Base-by-base conservation (phyloP, 2,888 invertebrate genomes). In the Sepioteuthis lessoniana region DNA sequence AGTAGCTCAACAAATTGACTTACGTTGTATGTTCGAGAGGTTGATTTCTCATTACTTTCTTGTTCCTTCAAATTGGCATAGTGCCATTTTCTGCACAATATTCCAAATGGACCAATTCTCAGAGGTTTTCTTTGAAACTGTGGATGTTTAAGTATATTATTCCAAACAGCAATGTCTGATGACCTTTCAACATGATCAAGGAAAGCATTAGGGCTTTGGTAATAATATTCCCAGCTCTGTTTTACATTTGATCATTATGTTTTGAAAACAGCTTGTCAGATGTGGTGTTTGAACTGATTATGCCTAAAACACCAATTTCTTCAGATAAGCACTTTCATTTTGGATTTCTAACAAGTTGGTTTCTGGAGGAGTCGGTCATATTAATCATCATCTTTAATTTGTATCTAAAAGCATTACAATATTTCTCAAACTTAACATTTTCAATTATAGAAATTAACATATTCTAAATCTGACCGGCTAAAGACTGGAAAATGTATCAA, bases 1-100 rank as follows among this genome's bases (percentile, higher is more conserved):
- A 35, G 76, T n/a, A 76, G n/a, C n/a, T 76, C 76, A 76, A 76
- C n/a, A 76, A 76, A 76, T 76, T 76, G 76, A n/a, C 35, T 76
- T 76, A 76, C 35, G 35, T 16, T 76, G n/a, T 76, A 35, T 19
- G 76, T 16, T 76, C 13, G n/a, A 76, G 13, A n/a, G n/a, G n/a
- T 8, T 0, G 76, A 35, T 76, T 76, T 16, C 21, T 76, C n/a
- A 25, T 55, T 55, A 55, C 25, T 55, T 25, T 5, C 55, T 25
- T 16, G 35, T 76, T 76, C 1, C 4, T 76, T n/a, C 8, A 2
- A 55, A 76, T 16, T 16, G 76, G 76, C 19, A 76, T n/a, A 0
- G 16, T 16, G 19, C n/a, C n/a, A n/a, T 35, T 76, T 76, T 35
- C 35, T 76, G n/a, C n/a, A n/a, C 76, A n/a, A n/a, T 13, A 76